A percentile compares a stretch with the other conserved stretches of the same genome.
phyloP scores from a whole-genome alignment of 2,113 vertebrate genomes.

The Tichodroma muraria region DNA sequence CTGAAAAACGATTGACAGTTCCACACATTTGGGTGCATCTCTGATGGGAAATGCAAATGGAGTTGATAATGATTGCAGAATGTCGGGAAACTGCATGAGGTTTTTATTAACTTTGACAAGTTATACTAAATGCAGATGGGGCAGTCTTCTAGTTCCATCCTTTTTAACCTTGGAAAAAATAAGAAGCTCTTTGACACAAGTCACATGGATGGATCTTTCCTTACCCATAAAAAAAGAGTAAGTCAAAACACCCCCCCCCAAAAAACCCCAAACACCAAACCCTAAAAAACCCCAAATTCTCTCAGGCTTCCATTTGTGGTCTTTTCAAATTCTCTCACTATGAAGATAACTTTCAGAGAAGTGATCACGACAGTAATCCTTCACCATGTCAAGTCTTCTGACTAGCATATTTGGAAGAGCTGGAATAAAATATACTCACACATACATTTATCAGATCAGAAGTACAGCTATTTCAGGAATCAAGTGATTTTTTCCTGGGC shows the following conservation, averaged over 20 bases:
- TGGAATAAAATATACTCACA: background rate
- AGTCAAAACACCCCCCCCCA: fast-evolving
- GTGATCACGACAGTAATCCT: background rate
- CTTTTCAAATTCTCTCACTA: background rate
- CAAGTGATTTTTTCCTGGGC: background rate
- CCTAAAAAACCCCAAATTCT: fast-evolving
- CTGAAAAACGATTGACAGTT: background rate
- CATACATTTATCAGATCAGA: background rate
- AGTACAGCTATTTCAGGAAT: background rate
- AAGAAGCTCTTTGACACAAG: background rate
- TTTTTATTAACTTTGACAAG: background rate
- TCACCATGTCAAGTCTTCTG: background rate
- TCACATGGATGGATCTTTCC: background rate
- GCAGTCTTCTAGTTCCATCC: background rate
- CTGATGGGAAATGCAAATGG: conserved; percentile 50
- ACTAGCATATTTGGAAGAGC: background rate
- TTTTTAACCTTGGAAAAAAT: background rate
- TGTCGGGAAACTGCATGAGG: background rate
- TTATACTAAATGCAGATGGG: background rate
- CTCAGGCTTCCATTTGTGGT: background rate
- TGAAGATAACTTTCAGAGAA: background rate
- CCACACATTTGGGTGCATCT: conserved; percentile 16
- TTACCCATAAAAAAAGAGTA: background rate
- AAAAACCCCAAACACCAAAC: fast-evolving
- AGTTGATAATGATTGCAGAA: conserved; percentile 7